phyloP scores from a whole-genome alignment of 2,888 invertebrate genomes.

The Parnassius apollo region DNA sequence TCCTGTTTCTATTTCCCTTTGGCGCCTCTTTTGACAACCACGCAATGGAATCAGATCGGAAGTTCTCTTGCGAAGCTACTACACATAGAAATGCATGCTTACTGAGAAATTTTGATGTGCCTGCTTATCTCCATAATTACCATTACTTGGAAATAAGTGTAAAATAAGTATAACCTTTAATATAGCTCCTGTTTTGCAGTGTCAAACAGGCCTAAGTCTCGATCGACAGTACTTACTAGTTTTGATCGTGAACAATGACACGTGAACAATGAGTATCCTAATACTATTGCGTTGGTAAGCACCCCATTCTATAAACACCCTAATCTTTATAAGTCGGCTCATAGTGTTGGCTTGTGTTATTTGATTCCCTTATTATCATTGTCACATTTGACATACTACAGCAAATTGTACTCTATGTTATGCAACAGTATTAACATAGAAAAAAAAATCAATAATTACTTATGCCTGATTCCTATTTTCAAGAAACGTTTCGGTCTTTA shows the following conservation, averaged over 20 bases:
- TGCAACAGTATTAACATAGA: conserved; percentile 1
- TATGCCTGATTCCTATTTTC: no score
- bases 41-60: no score
- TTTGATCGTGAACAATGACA: conserved; percentile 22
- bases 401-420: neutral
- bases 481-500: no score
- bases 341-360: conserved; percentile 43
- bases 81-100: no score
- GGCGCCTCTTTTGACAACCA: no score
- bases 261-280: conserved; percentile 25
- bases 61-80: no score
- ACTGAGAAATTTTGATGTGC: no score
- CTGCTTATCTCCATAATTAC: no score
- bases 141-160: no score
- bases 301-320: conserved; percentile 45
- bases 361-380: conserved; percentile 34
- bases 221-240: conserved; percentile 1
- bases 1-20: no score
- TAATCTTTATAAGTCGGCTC: conserved; percentile 37
- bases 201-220: neutral
- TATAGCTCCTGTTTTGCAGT: conserved; percentile 2
- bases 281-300: conserved; percentile 37
- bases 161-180: neutral
- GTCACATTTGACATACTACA: conserved; percentile 21
- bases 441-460: neutral